Conservation (phyloP, 1,140 invertebrate genomes). For the Sogatella furcifera region DNA sequence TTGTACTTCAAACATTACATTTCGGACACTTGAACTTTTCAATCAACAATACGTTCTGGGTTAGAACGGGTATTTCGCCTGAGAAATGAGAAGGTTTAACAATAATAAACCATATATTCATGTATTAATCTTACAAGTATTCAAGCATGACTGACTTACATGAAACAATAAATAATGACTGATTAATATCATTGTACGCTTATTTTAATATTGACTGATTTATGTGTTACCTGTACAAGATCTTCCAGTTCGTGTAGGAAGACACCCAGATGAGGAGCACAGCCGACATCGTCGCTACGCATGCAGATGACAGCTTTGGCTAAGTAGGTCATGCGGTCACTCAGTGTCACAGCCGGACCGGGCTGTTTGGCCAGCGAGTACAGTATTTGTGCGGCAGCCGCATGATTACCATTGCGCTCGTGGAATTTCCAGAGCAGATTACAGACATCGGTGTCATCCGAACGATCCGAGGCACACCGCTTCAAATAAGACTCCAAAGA, state of each 20-base stretch:
- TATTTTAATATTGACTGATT: too few species aligned
- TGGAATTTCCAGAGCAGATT: slow-evolving; percentile 95
- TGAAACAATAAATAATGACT: too few species aligned
- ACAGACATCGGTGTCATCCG: slow-evolving; percentile 40
- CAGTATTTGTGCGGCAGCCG: slow-evolving; percentile 84
- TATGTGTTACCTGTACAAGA: slow-evolving; percentile 59
- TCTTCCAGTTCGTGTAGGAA: slow-evolving; percentile 88
- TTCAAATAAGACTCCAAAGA: slow-evolving; percentile 41
- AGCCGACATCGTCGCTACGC: slow-evolving; percentile 71
- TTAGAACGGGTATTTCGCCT: too few species aligned
- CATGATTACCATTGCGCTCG: slow-evolving; percentile 83
- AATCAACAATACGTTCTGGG: too few species aligned
- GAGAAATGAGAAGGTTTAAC: too few species aligned
- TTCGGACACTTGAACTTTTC: too few species aligned
- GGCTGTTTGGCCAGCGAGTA: slow-evolving; percentile 74
- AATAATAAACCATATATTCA: too few species aligned
- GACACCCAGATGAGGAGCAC: slow-evolving; percentile 65
- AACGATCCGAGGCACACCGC: slow-evolving; percentile 15
- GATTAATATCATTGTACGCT: too few species aligned
- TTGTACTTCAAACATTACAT: too few species aligned
- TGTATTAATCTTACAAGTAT: too few species aligned
- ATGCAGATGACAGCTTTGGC: slow-evolving; percentile 91
- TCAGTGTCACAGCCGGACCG: slow-evolving; percentile 47
- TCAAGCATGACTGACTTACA: too few species aligned
- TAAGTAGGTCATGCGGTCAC: slow-evolving; percentile 78